Evolutionary conservation across 2,113 vertebrate species (phyloP), one percentile per base, ranked within the genome.

Genomic region (Sylvia atricapilla): DNA sequence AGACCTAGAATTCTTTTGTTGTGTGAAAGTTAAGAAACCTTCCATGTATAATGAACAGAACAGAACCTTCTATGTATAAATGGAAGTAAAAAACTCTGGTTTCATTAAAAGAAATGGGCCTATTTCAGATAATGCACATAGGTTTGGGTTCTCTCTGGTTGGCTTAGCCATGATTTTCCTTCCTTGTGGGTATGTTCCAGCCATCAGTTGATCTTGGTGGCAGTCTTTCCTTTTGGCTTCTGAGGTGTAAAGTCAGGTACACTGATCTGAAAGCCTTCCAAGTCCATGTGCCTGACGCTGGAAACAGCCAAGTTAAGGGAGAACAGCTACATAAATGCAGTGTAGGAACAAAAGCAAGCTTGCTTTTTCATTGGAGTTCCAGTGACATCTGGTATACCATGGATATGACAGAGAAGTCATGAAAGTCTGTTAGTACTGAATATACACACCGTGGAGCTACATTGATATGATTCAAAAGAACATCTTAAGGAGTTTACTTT

Each of bases 161-260:
- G 66, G 49, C 64, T 86, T 67, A 69, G 79, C 75, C 43, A 3
- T 86, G 50, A 22, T 84, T 92, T 87, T 89, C 28, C 35, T 91
- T 91, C 43, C 43, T 70, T 59, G 31, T 84, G 84, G 70, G 30
- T 66, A 5, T 47, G 59, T 96, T 95, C 70, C 84, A 90, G 70
- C 78, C 82, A 41, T 85, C 78, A 76, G 33, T 88, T 95, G 87
- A 80, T 67, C 63, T 86, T 67, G 64, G 79, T 63, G 55, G 84
- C 91, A 94, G 75, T 44, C 67, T 93, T 95, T 44, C 81, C 43
- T 47, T 66, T 94, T 86, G 94, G 82, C 91, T 91, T 80, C 84
- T 80, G 78, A 25, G 20, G 21, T 37, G 33, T 80, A 78, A 77
- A 80, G 44, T 70, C 75, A 60, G 68, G 75, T 93, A 5, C 12